These are phyloP conservation scores for Branchellion lobata DNA, from an alignment of 2,888 invertebrate genomes.

Conservation along the genomic window DNA sequence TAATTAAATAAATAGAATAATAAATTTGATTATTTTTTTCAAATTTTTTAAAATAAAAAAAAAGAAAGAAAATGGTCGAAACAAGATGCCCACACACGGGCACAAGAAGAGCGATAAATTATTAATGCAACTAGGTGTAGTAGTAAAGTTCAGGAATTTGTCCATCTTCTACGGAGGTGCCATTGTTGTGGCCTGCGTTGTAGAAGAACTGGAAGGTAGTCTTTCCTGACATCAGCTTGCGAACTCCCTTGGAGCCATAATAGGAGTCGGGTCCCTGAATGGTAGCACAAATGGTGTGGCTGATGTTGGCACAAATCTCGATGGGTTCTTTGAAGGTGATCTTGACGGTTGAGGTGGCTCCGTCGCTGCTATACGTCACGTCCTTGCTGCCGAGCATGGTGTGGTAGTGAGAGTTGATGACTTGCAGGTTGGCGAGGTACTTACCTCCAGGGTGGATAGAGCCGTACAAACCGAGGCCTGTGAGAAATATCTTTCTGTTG, in stretches of 20 bases:
- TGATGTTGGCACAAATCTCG: slow-evolving; percentile 75
- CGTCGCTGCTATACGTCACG: slow-evolving; percentile 77
- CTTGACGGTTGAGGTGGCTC: slow-evolving; percentile 74
- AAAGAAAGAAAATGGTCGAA: background rate
- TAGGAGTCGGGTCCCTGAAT: slow-evolving; percentile 82
- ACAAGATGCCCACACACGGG: too few relatives aligned
- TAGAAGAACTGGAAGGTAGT: slow-evolving; percentile 80
- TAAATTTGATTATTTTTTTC: background rate
- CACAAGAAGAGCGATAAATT: too few relatives aligned
- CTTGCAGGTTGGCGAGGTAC: slow-evolving; percentile 84
- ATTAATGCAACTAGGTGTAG: slow-evolving; percentile 64
- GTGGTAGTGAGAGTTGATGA: slow-evolving; percentile 73
- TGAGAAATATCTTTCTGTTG: slow-evolving; percentile 89
- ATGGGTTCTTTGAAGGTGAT: slow-evolving; percentile 82
- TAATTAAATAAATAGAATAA: background rate
- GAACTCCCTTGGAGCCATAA: slow-evolving; percentile 78
- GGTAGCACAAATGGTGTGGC: slow-evolving; percentile 78
- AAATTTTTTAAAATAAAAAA: background rate
- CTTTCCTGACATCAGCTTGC: slow-evolving; percentile 74
- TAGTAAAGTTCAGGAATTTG: slow-evolving; percentile 85
- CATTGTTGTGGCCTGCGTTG: slow-evolving; percentile 82
- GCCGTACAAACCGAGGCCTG: slow-evolving; percentile 91
- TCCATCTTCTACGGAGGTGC: slow-evolving; percentile 81
- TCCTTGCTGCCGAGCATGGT: slow-evolving; percentile 75
- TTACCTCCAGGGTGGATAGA: slow-evolving; percentile 93